Evolutionary conservation across 2,888 invertebrate species (phyloP), one percentile per base, ranked within the genome.

Genomic region (Rhimphoctona megacephalus): DNA sequence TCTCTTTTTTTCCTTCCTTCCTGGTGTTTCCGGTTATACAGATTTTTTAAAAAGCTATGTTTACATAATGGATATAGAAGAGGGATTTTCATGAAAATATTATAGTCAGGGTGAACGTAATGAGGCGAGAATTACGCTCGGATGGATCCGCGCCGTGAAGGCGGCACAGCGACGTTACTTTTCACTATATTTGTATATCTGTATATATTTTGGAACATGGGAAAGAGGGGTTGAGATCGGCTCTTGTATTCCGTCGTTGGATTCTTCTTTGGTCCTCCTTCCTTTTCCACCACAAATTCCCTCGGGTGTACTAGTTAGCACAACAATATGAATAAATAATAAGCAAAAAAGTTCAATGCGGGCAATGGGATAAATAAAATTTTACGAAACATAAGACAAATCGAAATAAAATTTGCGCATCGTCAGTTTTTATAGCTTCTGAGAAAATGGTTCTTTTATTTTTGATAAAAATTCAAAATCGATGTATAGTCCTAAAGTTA

Each of bases 121-220:
- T 89, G 87, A 84, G 89, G 90, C 87, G 92, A 91, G 90, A 91
- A 92, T 92, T 90, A 91, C 91, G 88, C 90, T 92, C 84, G 87
- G 87, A 82, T 89, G 89, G 85, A 72, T 89, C 83, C 80, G 86
- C 87, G 87, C 87, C 83, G 83, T 88, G 85, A 70, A 81, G 81
- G 70, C 81, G 80, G 72, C 70, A 52, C 77, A 67, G 70, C 83
- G 77, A 70, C 67, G 76, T 81, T 83, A 72, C 81, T 82, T 78
- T 73, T 66, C 36, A 39, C 46, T 17, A 22, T 61, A 30, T 57
- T 22, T 43, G n/a, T 19, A 22, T 46, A n/a, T 43, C 30, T 46
- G 19, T 72, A 64, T 73, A 73, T 33, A 81, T 78, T 67, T 39
- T 14, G 14, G 22, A 67, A 30, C 22, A 66, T 46, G 52, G 33